Base-by-base conservation (phyloP, 2,797 vertebrate genomes). In the Poeciliopsis turneri region DNA sequence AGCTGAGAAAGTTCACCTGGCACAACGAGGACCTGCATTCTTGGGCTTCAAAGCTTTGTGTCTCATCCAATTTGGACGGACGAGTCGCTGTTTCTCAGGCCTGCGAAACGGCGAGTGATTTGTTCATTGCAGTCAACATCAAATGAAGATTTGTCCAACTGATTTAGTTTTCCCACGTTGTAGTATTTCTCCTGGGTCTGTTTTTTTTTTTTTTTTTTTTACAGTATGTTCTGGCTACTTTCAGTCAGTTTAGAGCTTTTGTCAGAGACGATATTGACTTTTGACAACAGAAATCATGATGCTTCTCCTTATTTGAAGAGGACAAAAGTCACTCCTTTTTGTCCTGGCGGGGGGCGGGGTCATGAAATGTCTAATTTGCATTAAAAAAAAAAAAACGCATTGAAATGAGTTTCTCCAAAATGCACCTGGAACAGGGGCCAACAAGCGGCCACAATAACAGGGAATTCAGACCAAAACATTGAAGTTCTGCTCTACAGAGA, bases 21-120 rank as follows among this genome's bases (percentile, higher is more conserved):
- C 88, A 81, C 41, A 75, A 43, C 70, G 66, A 79, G 70, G 69
- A 74, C 76, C 80, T 87, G 75, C 18, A 47, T 46, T 53, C 73
- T 70, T 84, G 71, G 77, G 76, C 78, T 80, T 87, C 79, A 87
- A 91, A 92, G 84, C 74, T 71, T 13, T 36, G 76, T 25, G 69
- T 28, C 73, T 89, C 47, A 49, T 91, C 84, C 84, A 81, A 43
- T 88, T 92, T 90, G 76, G 79, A 87, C 75, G 57, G 78, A 59
- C 68, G 61, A 78, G 75, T 61, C 64, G 43, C 36, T 76, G 76
- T 43, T 83, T 82, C 71, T 46, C 66, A 64, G 68, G 76, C 72
- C 25, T 74, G 71, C 78, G 43, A 66, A 75, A 82, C 25, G 68
- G 5, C 47, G 46, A 72, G 36, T 23, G 70, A 84, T 72, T 75